Evolutionary conservation across 2,113 vertebrate genomes (phyloP), one percentile per base, ranked within the genome.

Genomic region (Fulmarus glacialis): DNA sequence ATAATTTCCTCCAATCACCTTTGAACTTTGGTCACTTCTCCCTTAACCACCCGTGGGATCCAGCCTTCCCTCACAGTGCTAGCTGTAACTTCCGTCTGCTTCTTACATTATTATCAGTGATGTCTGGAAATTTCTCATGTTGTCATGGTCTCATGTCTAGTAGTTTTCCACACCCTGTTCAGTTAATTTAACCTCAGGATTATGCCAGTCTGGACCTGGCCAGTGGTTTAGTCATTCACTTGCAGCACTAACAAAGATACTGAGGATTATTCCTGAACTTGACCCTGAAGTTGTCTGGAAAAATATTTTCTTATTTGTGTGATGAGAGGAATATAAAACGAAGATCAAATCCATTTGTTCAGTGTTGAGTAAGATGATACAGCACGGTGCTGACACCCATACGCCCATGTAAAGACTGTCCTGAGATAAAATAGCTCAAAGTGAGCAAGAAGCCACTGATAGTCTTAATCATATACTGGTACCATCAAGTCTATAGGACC

Each of bases 341-440:
- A 87, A 95, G 82, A 82, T 67, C 21, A 56, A 91, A 50, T 10
- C 12, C 50, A 50, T 92, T 81, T 85, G 34, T 73, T 60, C 36
- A 10, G 50, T 20, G 9, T 56, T 85, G 47, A 77, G 19, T 82
- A 87, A 89, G 45, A 45, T 8, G 45, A 62, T 64, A 59, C 0
- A 5, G 36, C 29, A 50, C 0, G 0, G 55, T 83, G 77, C 68
- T 94, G 77, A 87, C 81, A 91, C 50, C 63, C 70, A 3, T 63
- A 52, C 4, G 1, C 13, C 34, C 60, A 18, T 29, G 32, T 78
- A 71, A 94, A 88, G 77, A 91, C 59, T 9, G 12, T 62, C 40
- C 73, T 72, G 29, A 87, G 88, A 93, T 91, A 95, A 87, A 85
- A 70, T 11, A 68, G 27, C 50, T 94, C n/a, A n/a, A 91, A 93